Conservation (phyloP, 1,140 invertebrate species). For the Reticulitermes speratus region DNA sequence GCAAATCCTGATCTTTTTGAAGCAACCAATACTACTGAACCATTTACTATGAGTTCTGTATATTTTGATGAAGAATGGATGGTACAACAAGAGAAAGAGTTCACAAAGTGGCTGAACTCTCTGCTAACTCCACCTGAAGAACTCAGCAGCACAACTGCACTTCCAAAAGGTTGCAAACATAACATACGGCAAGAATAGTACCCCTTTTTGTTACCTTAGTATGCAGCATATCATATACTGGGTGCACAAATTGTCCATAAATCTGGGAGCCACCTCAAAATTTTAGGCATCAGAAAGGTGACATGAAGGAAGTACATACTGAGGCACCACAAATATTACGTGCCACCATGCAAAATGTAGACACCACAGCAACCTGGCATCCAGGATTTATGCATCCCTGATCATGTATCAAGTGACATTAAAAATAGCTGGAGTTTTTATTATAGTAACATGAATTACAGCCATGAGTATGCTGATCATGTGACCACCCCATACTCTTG, state of each 20-base stretch:
- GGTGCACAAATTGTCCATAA: background rate
- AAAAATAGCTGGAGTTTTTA: no score
- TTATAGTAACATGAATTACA: no score
- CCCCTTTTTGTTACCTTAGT: background rate
- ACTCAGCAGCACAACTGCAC: slow-evolving; percentile 49
- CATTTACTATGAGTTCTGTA: slow-evolving; percentile 56
- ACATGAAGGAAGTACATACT: background rate
- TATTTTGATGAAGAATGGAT: slow-evolving; percentile 80
- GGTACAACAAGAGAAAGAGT: slow-evolving; percentile 74
- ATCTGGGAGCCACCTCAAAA: background rate
- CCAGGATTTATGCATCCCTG: no score
- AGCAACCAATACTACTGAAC: slow-evolving; percentile 46
- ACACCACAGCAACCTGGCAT: no score
- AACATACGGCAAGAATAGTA: background rate
- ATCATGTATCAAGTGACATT: no score
- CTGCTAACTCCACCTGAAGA: slow-evolving; percentile 78
- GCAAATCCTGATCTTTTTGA: slow-evolving; percentile 23
- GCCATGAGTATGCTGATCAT: no score
- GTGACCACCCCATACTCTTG: no score
- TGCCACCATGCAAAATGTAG: no score
- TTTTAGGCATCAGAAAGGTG: background rate
- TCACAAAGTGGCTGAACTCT: slow-evolving; percentile 86
- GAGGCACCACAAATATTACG: background rate
- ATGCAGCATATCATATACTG: background rate
- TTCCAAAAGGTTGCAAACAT: slow-evolving; percentile 24